phyloP scores from a whole-genome alignment of 2,888 invertebrate genomes.

The Synergus laeviventris region DNA sequence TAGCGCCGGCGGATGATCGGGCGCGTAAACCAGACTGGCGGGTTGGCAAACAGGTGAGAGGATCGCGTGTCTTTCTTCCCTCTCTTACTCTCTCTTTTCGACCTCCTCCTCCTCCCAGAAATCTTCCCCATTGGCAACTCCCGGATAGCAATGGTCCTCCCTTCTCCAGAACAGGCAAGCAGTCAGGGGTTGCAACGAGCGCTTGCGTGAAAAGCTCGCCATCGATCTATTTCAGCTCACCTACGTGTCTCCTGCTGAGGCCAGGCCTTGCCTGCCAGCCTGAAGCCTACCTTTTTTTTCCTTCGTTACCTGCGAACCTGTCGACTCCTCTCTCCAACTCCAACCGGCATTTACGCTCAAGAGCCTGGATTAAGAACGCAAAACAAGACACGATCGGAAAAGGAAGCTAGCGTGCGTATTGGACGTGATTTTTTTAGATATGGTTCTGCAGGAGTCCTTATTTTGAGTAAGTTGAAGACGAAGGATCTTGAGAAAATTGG shows the following conservation, averaged over 20 bases:
- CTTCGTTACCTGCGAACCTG: not conserved
- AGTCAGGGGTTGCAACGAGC: constrained; percentile 22
- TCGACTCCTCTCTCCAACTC: not conserved
- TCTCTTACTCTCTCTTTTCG: constrained; percentile 5
- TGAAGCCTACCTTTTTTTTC: too few species aligned
- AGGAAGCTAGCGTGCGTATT: not conserved
- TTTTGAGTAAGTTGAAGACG: not conserved
- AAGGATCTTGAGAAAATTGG: not conserved
- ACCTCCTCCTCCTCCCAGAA: constrained; percentile 11
- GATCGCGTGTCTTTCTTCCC: constrained; percentile 21
- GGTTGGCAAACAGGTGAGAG: constrained; percentile 43
- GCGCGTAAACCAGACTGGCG: constrained; percentile 68
- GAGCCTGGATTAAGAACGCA: constrained; percentile 27
- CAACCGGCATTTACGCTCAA: constrained; percentile 20
- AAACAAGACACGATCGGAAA: not conserved
- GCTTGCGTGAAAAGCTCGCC: constrained; percentile 37
- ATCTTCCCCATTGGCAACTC: constrained; percentile 30
- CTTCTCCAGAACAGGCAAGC: not conserved
- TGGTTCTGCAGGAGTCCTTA: not conserved
- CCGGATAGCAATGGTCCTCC: constrained; percentile 36
- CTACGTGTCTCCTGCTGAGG: constrained; percentile 28
- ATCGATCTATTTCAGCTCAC: constrained; percentile 42
- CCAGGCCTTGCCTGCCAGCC: constrained; percentile 28
- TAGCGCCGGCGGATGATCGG: constrained; percentile 68
- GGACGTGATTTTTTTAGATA: not conserved